Evolutionary conservation across 1,140 invertebrate species (phyloP), one percentile per base, ranked within the genome.

Genomic region (Patella vulgata): DNA sequence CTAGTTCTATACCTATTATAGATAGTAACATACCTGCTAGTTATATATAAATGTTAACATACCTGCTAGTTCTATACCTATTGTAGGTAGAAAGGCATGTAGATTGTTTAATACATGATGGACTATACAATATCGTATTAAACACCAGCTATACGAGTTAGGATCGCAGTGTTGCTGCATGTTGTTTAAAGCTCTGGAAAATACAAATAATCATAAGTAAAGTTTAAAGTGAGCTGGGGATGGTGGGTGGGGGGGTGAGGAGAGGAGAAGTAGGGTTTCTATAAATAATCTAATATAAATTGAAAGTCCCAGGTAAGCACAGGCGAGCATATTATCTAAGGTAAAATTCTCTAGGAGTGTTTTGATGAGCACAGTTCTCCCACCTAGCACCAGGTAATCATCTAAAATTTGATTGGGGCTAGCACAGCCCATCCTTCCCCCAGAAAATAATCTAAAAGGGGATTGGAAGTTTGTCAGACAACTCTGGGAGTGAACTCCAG

Each of bases 41-140:
- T 17, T 11, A 53, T 53, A 36, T 4, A 47, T 23, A 9, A 33
- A 36, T 48, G 11, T n/a, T 0, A 25, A 57, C 51, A 66, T 82
- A 96, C 94, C 95, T 86, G 91, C 89, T 80, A 95, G 87, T 81
- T 98, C 96, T 75, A 97, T 93, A 58, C 95, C 94, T 65, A 94
- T 91, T 23, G 94, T 87, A 62, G 90, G 90, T 21, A 95, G 82
- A 75, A 95, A 94, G 59, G 90, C 87, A 54, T 88, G 87, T 1
- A 99, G 82, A 71, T 95, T 93, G 46, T 88, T 84, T 69, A 94
- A 90, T 31, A 94, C 89, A 50, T 96, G 89, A 75, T 91, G 90
- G 36, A 98, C 88, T 59, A 94, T 89, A 36, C 95, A 92, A 73
- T 95, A 88, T 68, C 96, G 89, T 82, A 99, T 91, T 43, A 99